phyloP scores from a whole-genome alignment of 2,113 vertebrate genomes.

The Centropus bengalensis region DNA sequence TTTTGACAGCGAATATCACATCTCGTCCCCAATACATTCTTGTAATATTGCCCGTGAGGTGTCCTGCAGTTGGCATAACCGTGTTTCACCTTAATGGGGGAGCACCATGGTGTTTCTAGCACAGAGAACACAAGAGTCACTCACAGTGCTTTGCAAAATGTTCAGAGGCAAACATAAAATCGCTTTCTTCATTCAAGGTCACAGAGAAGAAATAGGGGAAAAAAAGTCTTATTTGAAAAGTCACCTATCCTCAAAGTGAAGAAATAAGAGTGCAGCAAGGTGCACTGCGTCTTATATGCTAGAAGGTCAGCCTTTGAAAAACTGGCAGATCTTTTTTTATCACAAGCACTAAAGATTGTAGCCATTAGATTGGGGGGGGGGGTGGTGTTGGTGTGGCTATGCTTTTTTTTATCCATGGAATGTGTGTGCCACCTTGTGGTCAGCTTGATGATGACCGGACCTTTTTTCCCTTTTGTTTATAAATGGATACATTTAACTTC shows the following conservation, averaged over 20 bases:
- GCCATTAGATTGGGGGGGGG: neutral
- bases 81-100: constrained; percentile 93
- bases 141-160: neutral
- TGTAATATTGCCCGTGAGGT: constrained; percentile 87
- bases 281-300: neutral
- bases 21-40: constrained; percentile 88
- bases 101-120: constrained; percentile 92
- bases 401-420: neutral
- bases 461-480: neutral
- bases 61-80: constrained; percentile 90
- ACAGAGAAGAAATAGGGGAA: neutral
- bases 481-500: neutral
- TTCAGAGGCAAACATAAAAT: neutral
- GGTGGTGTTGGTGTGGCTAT: too few species aligned
- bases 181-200: neutral
- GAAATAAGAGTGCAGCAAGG: neutral
- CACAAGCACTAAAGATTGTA: neutral
- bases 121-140: constrained; percentile 43
- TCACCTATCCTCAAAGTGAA: neutral
- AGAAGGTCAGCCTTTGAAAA: neutral
- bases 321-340: neutral
- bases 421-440: constrained; percentile 72
- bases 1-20: constrained; percentile 93
- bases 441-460: neutral
- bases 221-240: neutral